Evolutionary conservation across 2,113 vertebrate species (phyloP).

Genomic region (Pedionomus torquatus): DNA sequence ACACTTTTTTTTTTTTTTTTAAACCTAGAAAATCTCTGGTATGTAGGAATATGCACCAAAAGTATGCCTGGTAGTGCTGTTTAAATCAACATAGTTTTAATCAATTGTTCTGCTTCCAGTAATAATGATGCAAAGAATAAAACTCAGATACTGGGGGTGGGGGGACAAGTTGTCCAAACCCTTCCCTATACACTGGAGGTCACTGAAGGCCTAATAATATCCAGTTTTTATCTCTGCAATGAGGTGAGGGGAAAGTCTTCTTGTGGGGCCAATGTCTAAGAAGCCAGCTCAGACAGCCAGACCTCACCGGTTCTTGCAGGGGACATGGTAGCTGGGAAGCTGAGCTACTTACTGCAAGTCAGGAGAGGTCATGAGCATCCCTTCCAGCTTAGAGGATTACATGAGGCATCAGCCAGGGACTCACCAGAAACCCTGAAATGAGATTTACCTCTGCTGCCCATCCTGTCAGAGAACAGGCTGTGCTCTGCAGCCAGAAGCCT

Average conservation of each 20-base stretch:
- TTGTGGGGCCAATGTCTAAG: background rate
- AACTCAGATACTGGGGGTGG: background rate
- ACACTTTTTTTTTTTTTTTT: fast-evolving
- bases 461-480: fast-evolving
- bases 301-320: background rate
- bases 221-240: background rate
- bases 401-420: background rate
- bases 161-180: background rate
- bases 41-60: background rate
- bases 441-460: fast-evolving
- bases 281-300: background rate
- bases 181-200: background rate
- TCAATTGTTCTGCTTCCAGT: background rate
- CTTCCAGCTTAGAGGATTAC: background rate
- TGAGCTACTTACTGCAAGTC: background rate
- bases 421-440: fast-evolving
- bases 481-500: fast-evolving
- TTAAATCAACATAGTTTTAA: background rate
- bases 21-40: background rate
- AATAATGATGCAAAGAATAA: fast-evolving
- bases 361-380: background rate
- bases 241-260: background rate
- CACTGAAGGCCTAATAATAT: background rate
- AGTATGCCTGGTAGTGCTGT: background rate
- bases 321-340: fast-evolving